A percentile compares a stretch with the other conserved stretches of the same genome.
phyloP scores from a whole-genome alignment of 2,888 invertebrate species.

The Aphodius granarius region DNA sequence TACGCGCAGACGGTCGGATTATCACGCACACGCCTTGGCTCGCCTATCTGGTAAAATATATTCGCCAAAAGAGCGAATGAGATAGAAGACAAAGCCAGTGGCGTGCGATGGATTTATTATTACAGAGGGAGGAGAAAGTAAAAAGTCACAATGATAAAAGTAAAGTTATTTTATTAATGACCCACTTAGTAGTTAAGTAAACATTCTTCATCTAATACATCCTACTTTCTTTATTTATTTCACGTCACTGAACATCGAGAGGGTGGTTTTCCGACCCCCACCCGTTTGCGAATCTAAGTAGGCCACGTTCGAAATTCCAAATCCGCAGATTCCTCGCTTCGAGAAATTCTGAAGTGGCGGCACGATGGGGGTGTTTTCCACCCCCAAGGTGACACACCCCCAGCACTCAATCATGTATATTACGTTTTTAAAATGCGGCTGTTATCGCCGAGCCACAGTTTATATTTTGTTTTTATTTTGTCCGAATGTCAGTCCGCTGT shows the following conservation, averaged over 20 bases:
- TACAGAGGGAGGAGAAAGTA: not conserved
- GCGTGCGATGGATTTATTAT: not conserved
- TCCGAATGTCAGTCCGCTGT: not conserved
- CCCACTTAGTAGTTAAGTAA: too few species aligned
- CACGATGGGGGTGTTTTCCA: not conserved
- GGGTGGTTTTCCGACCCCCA: too few species aligned
- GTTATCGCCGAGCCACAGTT: not conserved
- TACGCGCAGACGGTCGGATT: not conserved
- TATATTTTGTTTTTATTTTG: not conserved
- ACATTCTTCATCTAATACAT: too few species aligned
- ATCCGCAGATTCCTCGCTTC: not conserved
- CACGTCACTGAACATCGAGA: too few species aligned
- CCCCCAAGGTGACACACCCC: not conserved
- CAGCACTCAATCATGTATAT: constrained; percentile 16
- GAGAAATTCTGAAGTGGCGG: not conserved
- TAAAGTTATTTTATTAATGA: too few species aligned
- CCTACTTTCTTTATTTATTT: too few species aligned
- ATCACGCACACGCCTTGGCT: not conserved
- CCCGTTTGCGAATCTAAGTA: not conserved
- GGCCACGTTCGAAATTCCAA: not conserved
- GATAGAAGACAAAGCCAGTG: not conserved
- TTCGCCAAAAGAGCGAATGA: not conserved
- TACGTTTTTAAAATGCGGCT: constrained; percentile 11
- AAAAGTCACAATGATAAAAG: not conserved
- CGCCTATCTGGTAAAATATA: not conserved